Base-by-base conservation (phyloP, 2,888 invertebrate species). In the Rosalia funebris region DNA sequence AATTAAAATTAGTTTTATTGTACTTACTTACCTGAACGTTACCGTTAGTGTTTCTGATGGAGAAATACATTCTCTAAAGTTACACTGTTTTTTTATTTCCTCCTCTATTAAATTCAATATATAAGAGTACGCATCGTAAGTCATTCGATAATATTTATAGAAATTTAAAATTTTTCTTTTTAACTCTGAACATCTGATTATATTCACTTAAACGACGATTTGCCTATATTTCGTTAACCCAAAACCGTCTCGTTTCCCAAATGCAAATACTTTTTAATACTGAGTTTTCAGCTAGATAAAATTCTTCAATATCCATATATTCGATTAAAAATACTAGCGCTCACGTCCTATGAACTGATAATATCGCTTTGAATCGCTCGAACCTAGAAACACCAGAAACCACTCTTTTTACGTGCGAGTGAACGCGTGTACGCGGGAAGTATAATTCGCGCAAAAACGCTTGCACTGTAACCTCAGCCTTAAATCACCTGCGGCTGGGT, bases 11-110 rank as follows among this genome's bases (percentile, higher is more conserved):
- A 36, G 37, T 4, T 54, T 44, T 45, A 39, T 16, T 42, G 15
- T 54, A 54, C 54, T 54, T 54, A 54, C 54, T 54, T 45, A n/a
- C n/a, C n/a, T n/a, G n/a, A 54, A 54, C 12, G 44, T 54, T 45
- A 54, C 50, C 14, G 50, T 50, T 37, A 50, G 25, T 11, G 39
- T 50, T 50, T 50, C 50, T 32, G 50, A 37, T 15, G 50, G 36
- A 50, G 50, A 50, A 50, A 50, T 50, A 50, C 50, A 50, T 50
- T 50, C 50, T 37, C 50, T 50, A 37, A 50, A 50, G 32, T 50
- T 50, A 37, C 36, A 36, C 32, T 50, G 50, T 37, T 32, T 50
- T n/a, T n/a, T 50, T 50, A 50, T 50, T 32, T 50, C 39, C 36
- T 50, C 50, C 37, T 50, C 50, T 32, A 50, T 50, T 37, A 36